Conservation (phyloP, 2,888 invertebrate genomes). For the Dimorphilus gyrociliatus region DNA sequence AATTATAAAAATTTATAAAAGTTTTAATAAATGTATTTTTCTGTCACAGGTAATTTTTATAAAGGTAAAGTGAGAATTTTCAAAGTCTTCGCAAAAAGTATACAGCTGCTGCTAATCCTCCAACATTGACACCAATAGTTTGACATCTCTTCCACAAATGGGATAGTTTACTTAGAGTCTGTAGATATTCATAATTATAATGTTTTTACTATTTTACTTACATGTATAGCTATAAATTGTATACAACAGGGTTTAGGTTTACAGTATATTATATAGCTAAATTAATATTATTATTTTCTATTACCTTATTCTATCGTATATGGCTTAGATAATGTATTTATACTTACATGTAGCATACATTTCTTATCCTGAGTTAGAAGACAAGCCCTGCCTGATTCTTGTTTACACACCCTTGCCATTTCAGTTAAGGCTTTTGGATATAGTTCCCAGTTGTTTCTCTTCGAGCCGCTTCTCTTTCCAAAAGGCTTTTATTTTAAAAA, state of each 20-base stretch:
- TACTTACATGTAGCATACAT: constrained; percentile 23
- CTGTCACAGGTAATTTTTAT: too few relatives aligned
- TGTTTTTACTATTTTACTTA: background rate
- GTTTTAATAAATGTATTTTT: too few relatives aligned
- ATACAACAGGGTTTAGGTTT: too few relatives aligned
- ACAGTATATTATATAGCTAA: constrained; percentile 1
- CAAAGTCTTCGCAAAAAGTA: constrained; percentile 20
- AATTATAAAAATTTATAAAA: too few relatives aligned
- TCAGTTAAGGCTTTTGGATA: constrained; percentile 42
- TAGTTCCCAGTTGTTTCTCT: constrained; percentile 40
- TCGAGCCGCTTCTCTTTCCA: constrained; percentile 40
- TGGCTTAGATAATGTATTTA: constrained; percentile 1
- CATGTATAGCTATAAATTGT: background rate
- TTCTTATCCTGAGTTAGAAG: constrained; percentile 37
- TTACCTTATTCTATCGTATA: background rate
- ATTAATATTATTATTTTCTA: background rate
- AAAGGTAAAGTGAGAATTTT: too few relatives aligned
- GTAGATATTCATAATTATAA: constrained; percentile 1
- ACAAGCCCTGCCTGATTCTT: constrained; percentile 41
- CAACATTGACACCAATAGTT: constrained; percentile 27
- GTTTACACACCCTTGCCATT: constrained; percentile 40
- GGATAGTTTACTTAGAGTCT: constrained; percentile 6
- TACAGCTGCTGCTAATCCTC: constrained; percentile 30
- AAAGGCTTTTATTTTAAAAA: constrained; percentile 12
- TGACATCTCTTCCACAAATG: constrained; percentile 19